Conservation (phyloP, 1,140 invertebrate species). For the Trachymyrmex cornetzi region DNA sequence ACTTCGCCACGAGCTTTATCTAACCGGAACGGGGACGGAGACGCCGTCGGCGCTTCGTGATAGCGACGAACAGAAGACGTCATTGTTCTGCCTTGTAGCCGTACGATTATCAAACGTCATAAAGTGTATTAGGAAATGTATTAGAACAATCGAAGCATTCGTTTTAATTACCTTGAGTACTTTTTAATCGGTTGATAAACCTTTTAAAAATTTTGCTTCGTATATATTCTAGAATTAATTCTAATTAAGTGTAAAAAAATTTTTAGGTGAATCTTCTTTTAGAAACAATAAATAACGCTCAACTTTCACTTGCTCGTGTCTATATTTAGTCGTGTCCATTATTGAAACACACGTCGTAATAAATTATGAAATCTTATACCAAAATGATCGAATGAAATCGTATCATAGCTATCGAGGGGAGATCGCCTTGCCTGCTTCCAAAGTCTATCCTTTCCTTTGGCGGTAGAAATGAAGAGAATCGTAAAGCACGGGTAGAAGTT, state of each 20-base stretch:
- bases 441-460: slow-evolving; percentile 68
- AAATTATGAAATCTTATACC: slow-evolving; percentile 24
- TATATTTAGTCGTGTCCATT: neutral
- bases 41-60: neutral
- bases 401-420: slow-evolving; percentile 45
- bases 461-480: slow-evolving; percentile 70
- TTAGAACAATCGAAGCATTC: neutral
- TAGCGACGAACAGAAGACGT: neutral
- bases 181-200: neutral
- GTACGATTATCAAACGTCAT: slow-evolving; percentile 3
- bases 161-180: neutral
- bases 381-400: slow-evolving; percentile 48
- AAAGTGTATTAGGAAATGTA: neutral
- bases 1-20: slow-evolving; percentile 21
- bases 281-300: neutral
- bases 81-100: neutral
- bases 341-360: neutral
- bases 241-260: neutral
- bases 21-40: neutral
- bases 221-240: neutral
- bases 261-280: neutral
- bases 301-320: neutral
- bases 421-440: slow-evolving; percentile 67
- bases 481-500: slow-evolving; percentile 65
- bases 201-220: neutral